These are phyloP conservation scores for Phalacrocorax pelagicus DNA, from an alignment of 2,113 vertebrate genomes.

Conservation along the genomic window DNA sequence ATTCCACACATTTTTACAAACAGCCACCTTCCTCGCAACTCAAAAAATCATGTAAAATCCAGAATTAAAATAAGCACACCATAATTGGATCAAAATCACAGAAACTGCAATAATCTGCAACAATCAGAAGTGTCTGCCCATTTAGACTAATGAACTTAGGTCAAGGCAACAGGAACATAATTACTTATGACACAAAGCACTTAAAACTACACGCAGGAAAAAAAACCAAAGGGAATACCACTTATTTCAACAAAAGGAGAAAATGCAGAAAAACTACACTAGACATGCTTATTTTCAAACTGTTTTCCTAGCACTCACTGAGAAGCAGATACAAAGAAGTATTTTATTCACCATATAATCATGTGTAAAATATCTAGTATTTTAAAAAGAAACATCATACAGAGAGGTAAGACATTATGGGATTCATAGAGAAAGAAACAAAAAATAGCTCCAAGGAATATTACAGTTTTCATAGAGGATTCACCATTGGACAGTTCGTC, in stretches of 20 bases:
- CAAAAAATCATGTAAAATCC: background rate
- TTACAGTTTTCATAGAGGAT: background rate
- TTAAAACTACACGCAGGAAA: background rate
- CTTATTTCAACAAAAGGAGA: background rate
- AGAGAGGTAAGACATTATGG: background rate
- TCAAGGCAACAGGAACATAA: background rate
- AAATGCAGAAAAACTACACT: background rate
- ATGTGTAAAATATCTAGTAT: background rate
- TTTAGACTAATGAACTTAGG: background rate
- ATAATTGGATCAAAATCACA: background rate
- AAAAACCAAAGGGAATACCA: background rate
- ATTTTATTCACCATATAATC: background rate
- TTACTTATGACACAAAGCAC: background rate
- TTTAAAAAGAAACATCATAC: background rate
- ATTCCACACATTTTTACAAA: background rate
- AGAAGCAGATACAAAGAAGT: background rate
- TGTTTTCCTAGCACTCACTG: background rate
- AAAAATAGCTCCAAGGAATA: background rate
- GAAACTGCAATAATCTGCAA: background rate
- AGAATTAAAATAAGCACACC: background rate
- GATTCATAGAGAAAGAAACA: fast-evolving
- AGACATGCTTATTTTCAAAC: background rate
- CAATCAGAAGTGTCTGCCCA: background rate
- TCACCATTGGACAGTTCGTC: background rate
- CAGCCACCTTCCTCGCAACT: background rate